Base-by-base conservation (phyloP, 2,113 vertebrate species). In the Gorsachius goisagi region DNA sequence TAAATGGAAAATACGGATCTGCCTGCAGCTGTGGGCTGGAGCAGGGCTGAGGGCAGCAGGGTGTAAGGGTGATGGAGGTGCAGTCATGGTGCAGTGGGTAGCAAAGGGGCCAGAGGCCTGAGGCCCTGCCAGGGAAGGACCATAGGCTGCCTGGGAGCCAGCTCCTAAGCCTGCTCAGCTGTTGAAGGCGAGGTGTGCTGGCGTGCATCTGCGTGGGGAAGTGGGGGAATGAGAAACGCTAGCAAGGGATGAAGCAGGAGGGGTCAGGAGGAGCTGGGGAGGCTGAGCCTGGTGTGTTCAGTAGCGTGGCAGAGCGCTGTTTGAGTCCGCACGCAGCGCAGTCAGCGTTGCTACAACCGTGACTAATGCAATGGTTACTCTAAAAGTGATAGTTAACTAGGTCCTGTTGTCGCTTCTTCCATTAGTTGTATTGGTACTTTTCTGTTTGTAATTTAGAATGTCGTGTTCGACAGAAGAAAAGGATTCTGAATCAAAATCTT, bases 171-270 rank as follows among this genome's bases (percentile, higher is more conserved):
- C 28, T 3, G 2, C 4, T n/a, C 9, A 2, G 30, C 24, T 18
- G 30, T 1, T 0, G 6, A 1, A 4, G 30, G 35, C 4, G 2
- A 9, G n/a, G 14, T 1, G 8, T 5, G 27, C 33, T 14, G 66
- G 27, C 13, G 20, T 11, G 11, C 16, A 1, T 4, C 33, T 2
- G 44, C 19, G 0, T 1, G 6, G 2, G 37, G 76, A 1, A n/a
- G 9, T 0, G 26, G 32, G 45, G 19, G 9, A 10, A 4, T 1
- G 17, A 39, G n/a, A 20, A 12, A 0, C 2, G 39, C 2, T 2
- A 6, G 12, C 7, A 2, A 1, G 16, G 24, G 21, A 12, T 18
- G 30, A 49, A 47, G 62, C 28, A 6, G n/a, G 37, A 55, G 39
- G 33, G 44, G 5, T 22, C 15, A 4, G 50, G n/a, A 21, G 50